Base-by-base conservation (phyloP, 2,797 vertebrate species). In the Urosaurus nigricauda region DNA sequence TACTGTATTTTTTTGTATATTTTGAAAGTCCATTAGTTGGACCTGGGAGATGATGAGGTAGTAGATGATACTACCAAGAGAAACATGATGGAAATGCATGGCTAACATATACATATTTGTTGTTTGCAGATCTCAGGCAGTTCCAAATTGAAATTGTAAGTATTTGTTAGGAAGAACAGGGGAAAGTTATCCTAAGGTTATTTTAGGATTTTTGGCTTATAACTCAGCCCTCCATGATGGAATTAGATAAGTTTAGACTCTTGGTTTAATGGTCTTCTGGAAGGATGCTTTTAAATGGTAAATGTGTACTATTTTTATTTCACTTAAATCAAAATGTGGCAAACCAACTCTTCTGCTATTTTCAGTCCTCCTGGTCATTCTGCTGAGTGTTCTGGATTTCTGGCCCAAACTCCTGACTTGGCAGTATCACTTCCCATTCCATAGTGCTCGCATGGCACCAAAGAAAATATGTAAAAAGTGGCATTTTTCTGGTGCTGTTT, bases 151-250 rank as follows among this genome's bases (percentile, higher is more conserved):
- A 77, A 79, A 70, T 40, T 71, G 7, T 24, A 68, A 13, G 37
- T 8, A 17, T 88, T 53, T 35, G 70, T 60, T 84, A 87, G 32
- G 51, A 92, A 78, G 68, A 85, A 84, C 40, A 65, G 88, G 29
- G 83, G 93, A 92, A 91, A 32, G 1, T 71, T 84, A 24, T 86
- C 9, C 89, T 75, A 1, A 53, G 11, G 89, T 87, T 92, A 89
- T 92, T 91, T 94, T 35, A 91, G 87, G 24, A 71, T 60, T 81
- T 73, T 8, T 88, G 81, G 87, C 83, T 7, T 79, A 2, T 77
- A 26, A 82, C 88, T 83, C 21, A 63, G 60, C 60, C 56, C 9
- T n/a, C 5, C 63, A 26, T 26, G 63, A 26, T 65, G 63, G 1
- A 26, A 65, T 26, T 65, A 65, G 63, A 26, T 26, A 65, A 26